Evolutionary conservation across 2,888 invertebrate species (phyloP), one percentile per base, ranked within the genome.

Genomic region (Camptogramma bilineatum): DNA sequence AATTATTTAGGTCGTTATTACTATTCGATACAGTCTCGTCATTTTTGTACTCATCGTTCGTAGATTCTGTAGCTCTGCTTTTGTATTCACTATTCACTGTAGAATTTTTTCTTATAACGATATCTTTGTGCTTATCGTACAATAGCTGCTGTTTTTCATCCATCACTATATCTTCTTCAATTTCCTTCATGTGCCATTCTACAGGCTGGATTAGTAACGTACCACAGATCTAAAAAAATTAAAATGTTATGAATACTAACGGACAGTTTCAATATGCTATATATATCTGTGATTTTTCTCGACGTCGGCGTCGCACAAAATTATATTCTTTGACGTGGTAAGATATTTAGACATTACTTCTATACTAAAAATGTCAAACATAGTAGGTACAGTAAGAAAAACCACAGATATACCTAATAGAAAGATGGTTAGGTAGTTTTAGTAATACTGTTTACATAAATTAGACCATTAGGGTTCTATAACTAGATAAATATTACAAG

Each of bases 131-230:
- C 64, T 85, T 88, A 3, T 84, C 80, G 57, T 86, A 80, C 52
- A 93, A 74, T 56, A 92, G 74, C 51, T 84, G 78, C 55, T 86
- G 73, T 59, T 82, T 89, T 77, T 93, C 91, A 67, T 92, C 88
- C 73, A 88, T 69, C 54, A 77, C 72, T 7, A 91, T 82, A 68
- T 86, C 85, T 74, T 85, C 86, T 78, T 87, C 88, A 0, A 92
- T 72, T 78, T 84, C 79, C 66, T 93, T 90, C 88, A 94, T 81
- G 66, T 95, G 94, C 90, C 93, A 87, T 79, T 94, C 81, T 0
- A 95, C 94, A 0, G 95, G 95, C 69, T 95, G 94, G 47, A 95
- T 91, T 2, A 95, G 78, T 57, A 94, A 74, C 0, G 94, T 94
- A 1, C 95, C 95, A 59, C 93, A 86, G n/a, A 95, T 87, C 95